These are phyloP conservation scores for Athene cunicularia DNA, from an alignment of 2,113 vertebrate genomes.

Conservation along the genomic window DNA sequence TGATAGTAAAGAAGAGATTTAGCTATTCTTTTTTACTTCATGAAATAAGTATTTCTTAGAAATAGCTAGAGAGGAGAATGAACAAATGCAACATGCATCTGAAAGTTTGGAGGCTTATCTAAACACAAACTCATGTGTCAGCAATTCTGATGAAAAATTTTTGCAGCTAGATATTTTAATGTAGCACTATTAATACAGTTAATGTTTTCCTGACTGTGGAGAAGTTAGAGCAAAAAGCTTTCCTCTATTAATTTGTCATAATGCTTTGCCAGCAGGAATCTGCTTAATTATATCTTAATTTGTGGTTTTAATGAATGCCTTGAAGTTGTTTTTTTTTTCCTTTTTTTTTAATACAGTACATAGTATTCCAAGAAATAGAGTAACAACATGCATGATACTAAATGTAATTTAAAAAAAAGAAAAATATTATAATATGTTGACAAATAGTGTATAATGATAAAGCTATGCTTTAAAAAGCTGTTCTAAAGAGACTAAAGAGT, in stretches of 20 bases:
- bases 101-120: not conserved
- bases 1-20: not conserved
- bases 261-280: not conserved
- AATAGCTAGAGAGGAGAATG: not conserved
- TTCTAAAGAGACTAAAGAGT: not conserved
- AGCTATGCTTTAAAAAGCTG: not conserved
- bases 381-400: not conserved
- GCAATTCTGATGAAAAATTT: not conserved
- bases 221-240: not conserved
- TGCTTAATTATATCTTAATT: constrained; percentile 16
- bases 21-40: not conserved
- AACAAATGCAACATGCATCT: not conserved
- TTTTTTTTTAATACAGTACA: not conserved
- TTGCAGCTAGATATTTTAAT: not conserved
- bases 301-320: not conserved
- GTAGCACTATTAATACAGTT: not conserved
- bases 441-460: not conserved
- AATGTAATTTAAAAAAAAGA: not conserved
- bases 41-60: not conserved
- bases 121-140: not conserved
- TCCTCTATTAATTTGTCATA: not conserved
- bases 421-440: not conserved
- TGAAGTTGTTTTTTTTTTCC: not conserved
- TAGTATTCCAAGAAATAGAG: not conserved
- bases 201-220: not conserved